A percentile compares a stretch with the other conserved stretches of the same genome.
Evolutionary conservation across 2,113 vertebrate species (phyloP).

Genomic region (Aldabrachelys gigantea): DNA sequence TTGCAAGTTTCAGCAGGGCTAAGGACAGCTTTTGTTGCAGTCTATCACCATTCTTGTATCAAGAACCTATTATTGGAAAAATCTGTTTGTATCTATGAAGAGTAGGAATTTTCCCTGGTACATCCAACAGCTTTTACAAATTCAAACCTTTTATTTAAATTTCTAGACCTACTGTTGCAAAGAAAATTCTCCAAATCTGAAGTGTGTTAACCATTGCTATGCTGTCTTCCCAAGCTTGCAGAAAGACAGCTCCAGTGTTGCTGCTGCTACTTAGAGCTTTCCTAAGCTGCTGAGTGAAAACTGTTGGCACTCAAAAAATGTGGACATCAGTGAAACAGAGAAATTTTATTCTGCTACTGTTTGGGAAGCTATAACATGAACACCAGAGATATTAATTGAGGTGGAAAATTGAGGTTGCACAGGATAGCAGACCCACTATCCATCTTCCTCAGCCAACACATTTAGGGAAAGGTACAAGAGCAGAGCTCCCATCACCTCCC

Average conservation of each 20-base stretch:
- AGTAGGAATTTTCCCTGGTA: background rate
- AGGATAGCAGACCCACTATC: background rate
- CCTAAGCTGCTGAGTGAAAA: background rate
- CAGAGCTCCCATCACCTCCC: background rate
- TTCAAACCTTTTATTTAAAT: background rate
- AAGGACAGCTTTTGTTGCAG: background rate
- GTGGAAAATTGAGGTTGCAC: background rate
- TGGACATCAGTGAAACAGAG: background rate
- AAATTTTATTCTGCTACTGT: background rate
- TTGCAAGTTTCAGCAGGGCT: background rate
- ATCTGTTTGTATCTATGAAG: background rate
- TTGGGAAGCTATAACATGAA: background rate
- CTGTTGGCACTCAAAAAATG: background rate
- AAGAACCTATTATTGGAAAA: background rate
- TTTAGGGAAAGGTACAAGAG: background rate
- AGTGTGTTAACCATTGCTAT: background rate
- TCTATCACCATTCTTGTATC: conserved; percentile 18
- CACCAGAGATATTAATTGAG: background rate
- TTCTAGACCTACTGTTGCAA: background rate
- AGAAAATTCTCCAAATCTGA: background rate
- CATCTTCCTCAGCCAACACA: background rate
- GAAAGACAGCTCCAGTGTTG: background rate
- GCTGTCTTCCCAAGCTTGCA: background rate
- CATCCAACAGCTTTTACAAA: background rate
- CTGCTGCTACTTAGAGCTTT: background rate